These are phyloP conservation scores for Lemur catta DNA, from an alignment of 2,797 vertebrate species.

Conservation along the genomic window DNA sequence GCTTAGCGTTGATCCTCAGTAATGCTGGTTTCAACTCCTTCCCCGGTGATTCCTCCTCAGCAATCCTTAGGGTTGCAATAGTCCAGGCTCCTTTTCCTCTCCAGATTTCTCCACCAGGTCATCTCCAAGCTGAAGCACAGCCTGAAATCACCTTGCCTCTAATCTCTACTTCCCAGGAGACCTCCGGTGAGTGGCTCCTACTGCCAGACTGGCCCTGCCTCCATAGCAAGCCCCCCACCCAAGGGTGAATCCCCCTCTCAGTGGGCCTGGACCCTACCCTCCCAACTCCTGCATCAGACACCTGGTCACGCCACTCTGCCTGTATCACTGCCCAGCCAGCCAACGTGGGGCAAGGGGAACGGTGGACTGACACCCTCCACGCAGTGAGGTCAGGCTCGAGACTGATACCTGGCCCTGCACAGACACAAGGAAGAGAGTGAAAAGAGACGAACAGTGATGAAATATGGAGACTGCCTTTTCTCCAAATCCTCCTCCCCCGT, in stretches of 20 bases:
- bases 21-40: not conserved
- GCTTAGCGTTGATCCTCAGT: not conserved
- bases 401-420: not conserved
- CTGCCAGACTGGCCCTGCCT: not conserved
- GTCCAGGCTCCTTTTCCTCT: not conserved
- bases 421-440: not conserved
- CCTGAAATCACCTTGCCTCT: not conserved
- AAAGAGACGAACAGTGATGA: not conserved
- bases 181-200: not conserved
- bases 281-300: not conserved
- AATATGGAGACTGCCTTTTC: not conserved
- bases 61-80: not conserved
- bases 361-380: not conserved
- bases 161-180: not conserved
- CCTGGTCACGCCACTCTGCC: not conserved
- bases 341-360: fast-evolving
- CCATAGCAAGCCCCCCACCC: not conserved
- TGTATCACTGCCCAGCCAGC: not conserved
- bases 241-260: not conserved
- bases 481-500: not conserved
- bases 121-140: not conserved
- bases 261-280: not conserved
- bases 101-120: not conserved
- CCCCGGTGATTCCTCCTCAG: not conserved
- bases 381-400: not conserved